Evolutionary conservation across 2,888 invertebrate genomes (phyloP).

Genomic region (Agrilus cyanescens): DNA sequence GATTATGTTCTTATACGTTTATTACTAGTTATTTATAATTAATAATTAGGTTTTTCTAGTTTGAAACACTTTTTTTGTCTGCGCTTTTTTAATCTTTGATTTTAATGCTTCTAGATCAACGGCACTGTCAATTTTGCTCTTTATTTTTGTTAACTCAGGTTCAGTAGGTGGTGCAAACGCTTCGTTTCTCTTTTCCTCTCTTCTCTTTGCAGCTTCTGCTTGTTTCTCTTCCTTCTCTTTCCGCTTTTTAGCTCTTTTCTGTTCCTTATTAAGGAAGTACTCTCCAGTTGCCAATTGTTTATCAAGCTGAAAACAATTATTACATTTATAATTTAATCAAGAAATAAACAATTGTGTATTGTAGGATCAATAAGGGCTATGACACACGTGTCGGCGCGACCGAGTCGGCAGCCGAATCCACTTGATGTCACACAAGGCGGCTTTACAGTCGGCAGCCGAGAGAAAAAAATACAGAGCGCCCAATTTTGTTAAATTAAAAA

Average conservation of each 20-base stretch:
- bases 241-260: constrained; percentile 56
- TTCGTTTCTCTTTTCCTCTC: constrained; percentile 65
- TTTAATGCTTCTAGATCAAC: constrained; percentile 63
- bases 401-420: too few species aligned
- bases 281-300: constrained; percentile 89
- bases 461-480: too few species aligned
- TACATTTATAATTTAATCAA: background rate
- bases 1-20: too few species aligned
- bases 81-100: constrained; percentile 60
- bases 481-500: too few species aligned
- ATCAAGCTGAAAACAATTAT: constrained; percentile 47
- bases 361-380: too few species aligned
- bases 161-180: constrained; percentile 76
- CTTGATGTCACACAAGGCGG: too few species aligned
- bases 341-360: too few species aligned
- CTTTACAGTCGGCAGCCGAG: too few species aligned
- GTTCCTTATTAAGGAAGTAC: constrained; percentile 86
- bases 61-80: constrained; percentile 34
- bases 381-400: too few species aligned
- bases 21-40: constrained; percentile 14
- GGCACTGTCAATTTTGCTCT: constrained; percentile 28
- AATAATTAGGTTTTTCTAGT: constrained; percentile 19
- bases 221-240: constrained; percentile 72
- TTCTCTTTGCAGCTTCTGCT: constrained; percentile 55
- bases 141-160: constrained; percentile 22